A percentile compares a stretch with the other conserved stretches of the same genome.
Evolutionary conservation across 2,888 invertebrate species (phyloP).

Genomic region (Nycteola revayana): DNA sequence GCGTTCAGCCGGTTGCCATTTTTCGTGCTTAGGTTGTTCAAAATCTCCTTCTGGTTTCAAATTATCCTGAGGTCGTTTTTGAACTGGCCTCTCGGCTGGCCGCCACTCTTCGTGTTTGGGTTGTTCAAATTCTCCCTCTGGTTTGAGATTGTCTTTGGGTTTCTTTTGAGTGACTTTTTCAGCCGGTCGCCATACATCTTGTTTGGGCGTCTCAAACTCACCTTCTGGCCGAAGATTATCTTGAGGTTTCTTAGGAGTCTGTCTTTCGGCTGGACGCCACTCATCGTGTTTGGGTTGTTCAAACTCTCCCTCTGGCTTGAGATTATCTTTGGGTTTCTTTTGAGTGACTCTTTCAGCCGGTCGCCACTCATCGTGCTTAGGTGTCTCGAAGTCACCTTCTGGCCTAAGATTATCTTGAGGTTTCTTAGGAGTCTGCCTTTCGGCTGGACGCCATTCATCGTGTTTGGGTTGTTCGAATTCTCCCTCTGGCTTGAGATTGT

Average conservation of each 20-base stretch:
- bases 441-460: slow-evolving; percentile 52
- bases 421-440: slow-evolving; percentile 53
- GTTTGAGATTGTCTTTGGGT: slow-evolving; percentile 70
- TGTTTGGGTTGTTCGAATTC: slow-evolving; percentile 54
- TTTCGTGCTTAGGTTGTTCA: slow-evolving; percentile 53
- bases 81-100: slow-evolving; percentile 66
- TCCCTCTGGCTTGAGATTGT: slow-evolving; percentile 51
- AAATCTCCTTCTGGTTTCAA: slow-evolving; percentile 79
- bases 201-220: slow-evolving; percentile 68
- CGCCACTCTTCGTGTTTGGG: slow-evolving; percentile 62
- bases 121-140: slow-evolving; percentile 72
- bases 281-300: slow-evolving; percentile 54
- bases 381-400: slow-evolving; percentile 77
- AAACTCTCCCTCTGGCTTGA: slow-evolving; percentile 81
- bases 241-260: slow-evolving; percentile 52
- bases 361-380: slow-evolving; percentile 57
- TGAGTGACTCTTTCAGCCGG: slow-evolving; percentile 68
- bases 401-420: slow-evolving; percentile 75
- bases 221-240: slow-evolving; percentile 78
- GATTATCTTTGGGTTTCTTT: slow-evolving; percentile 76
- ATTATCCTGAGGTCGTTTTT: slow-evolving; percentile 70
- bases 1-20: slow-evolving; percentile 55
- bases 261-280: slow-evolving; percentile 63
- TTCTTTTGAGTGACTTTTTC: slow-evolving; percentile 59
- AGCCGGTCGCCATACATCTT: slow-evolving; percentile 60